Evolutionary conservation across 2,888 invertebrate genomes (phyloP), one percentile per base, ranked within the genome.

Genomic region (Folsomia manolachei): DNA sequence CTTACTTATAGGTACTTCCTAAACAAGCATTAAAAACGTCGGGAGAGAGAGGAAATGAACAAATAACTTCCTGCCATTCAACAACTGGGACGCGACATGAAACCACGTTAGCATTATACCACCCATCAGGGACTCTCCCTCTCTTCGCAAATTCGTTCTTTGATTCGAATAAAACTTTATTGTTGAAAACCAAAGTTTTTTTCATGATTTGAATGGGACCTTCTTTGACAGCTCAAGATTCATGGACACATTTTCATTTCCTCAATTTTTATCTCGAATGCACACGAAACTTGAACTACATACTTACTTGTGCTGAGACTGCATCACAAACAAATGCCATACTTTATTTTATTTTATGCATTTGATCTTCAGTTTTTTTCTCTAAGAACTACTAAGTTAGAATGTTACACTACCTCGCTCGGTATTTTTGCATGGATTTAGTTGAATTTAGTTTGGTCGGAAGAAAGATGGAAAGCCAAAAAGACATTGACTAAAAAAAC

Each of bases 231-330:
- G 21, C 56, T 56, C 4, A 19, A 56, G 56, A 56, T 56, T 56
- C 56, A 56, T 56, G 56, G 56, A 56, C 56, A 21, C 56, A 56
- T 56, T 56, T 56, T 21, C 56, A 56, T 56, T 56, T 56, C 56
- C 56, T 56, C 21, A 56, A 51, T 11, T 56, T 56, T 56, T 56
- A 21, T 56, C 21, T 56, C 18, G n/a, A 56, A 21, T 21, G 56
- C 19, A 56, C 56, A 56, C n/a, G 7, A 51, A 51, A 18, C n/a
- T n/a, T n/a, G n/a, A n/a, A 39, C 39, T 39, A 39, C 39, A 39
- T 39, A 14, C n/a, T n/a, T 39, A 39, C 39, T 39, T 39, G n/a
- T 39, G 39, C 39, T 39, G 39, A 39, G 7, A 14, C 39, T 39
- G 39, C 39, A 39, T 39, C 39, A 39, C 39, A 39, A 39, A 4